Evolutionary conservation across 2,888 invertebrate species (phyloP).

Genomic region (Parascotia fuliginaria): DNA sequence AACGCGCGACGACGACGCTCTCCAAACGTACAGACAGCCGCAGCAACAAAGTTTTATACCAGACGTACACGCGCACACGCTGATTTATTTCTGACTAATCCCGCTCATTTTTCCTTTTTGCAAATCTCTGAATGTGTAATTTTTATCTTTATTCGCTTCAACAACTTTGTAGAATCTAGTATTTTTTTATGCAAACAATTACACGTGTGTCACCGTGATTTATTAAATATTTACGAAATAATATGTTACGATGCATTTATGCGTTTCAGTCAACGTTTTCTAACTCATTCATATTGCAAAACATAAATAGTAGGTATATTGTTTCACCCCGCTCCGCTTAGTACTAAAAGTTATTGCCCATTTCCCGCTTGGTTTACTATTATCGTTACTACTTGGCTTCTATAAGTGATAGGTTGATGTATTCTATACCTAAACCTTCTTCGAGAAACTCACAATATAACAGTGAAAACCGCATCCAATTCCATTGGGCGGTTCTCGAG

Average conservation of each 20-base stretch:
- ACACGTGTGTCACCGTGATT: constrained; percentile 14
- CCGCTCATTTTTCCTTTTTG: constrained; percentile 23
- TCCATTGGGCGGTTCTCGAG: too few relatives aligned
- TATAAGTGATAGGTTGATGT: too few relatives aligned
- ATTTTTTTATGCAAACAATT: constrained; percentile 8
- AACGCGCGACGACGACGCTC: constrained; percentile 21
- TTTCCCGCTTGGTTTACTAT: too few relatives aligned
- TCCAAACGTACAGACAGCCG: constrained; percentile 19
- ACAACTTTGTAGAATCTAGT: not conserved
- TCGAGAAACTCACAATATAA: too few relatives aligned
- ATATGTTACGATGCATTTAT: constrained; percentile 4
- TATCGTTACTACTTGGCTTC: too few relatives aligned
- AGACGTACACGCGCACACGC: constrained; percentile 15
- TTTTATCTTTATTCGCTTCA: constrained; percentile 8
- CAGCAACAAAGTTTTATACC: constrained; percentile 14
- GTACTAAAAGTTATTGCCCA: too few relatives aligned
- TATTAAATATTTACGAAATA: constrained; percentile 13
- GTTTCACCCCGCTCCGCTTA: too few relatives aligned
- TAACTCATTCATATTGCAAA: too few relatives aligned
- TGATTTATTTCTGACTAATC: constrained; percentile 45
- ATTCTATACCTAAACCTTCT: too few relatives aligned
- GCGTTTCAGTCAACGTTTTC: constrained; percentile 1
- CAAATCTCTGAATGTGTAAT: constrained; percentile 25
- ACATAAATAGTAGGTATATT: too few relatives aligned
- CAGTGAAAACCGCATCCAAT: too few relatives aligned